A percentile compares a stretch with the other conserved stretches of the same genome.
These are phyloP conservation scores for Ispidina picta DNA, from an alignment of 2,797 vertebrate species.

Conservation along the genomic window DNA sequence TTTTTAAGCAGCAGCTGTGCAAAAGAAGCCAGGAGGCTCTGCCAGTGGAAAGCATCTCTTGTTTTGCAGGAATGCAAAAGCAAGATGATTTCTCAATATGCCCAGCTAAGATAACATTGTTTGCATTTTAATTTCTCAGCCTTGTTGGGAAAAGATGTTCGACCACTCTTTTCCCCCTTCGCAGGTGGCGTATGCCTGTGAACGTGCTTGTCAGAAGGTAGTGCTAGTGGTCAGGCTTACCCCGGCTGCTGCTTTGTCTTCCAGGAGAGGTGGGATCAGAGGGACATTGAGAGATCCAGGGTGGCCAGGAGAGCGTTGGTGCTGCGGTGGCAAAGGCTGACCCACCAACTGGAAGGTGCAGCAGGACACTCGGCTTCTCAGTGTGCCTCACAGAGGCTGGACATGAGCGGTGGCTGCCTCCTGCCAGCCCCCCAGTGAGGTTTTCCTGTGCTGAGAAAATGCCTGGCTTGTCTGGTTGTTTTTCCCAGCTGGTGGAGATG, in stretches of 20 bases:
- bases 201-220: fast-evolving
- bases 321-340: neutral
- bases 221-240: neutral
- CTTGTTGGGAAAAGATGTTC: neutral
- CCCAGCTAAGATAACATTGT: neutral
- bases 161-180: neutral
- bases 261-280: neutral
- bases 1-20: neutral
- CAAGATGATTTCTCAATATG: neutral
- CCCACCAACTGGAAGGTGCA: neutral
- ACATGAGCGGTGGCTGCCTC: fast-evolving
- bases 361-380: neutral
- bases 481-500: neutral
- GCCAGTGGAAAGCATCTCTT: neutral
- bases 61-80: neutral
- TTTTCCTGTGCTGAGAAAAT: neutral
- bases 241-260: neutral
- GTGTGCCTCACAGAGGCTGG: neutral
- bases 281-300: neutral
- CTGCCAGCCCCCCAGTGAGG: neutral
- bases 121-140: neutral
- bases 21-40: neutral
- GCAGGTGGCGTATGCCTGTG: neutral
- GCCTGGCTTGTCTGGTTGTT: fast-evolving
- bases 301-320: neutral